Conservation (phyloP, 2,113 vertebrate species). For the Phyllostomus hastatus region DNA sequence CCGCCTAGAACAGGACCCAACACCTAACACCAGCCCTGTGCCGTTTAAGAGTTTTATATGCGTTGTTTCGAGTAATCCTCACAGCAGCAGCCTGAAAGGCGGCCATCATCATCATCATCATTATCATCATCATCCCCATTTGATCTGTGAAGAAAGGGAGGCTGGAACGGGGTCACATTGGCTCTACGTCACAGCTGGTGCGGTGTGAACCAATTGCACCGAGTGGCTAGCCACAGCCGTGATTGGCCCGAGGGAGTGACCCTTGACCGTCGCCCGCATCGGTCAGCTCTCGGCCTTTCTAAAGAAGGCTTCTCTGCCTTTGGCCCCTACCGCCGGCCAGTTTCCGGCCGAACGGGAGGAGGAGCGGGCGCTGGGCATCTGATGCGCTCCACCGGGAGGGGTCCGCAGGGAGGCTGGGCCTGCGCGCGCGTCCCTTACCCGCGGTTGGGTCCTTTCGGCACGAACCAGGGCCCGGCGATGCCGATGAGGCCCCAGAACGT, state of each 20-base stretch:
- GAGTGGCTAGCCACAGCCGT: background rate
- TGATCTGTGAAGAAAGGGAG: background rate
- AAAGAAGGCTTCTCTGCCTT: background rate
- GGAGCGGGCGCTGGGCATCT: background rate
- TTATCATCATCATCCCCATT: background rate
- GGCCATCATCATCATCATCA: background rate
- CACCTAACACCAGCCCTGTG: background rate
- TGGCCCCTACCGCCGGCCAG: background rate
- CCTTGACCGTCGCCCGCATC: background rate
- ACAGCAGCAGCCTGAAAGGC: background rate
- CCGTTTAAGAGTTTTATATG: background rate
- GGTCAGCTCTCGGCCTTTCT: background rate
- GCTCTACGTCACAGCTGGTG: background rate
- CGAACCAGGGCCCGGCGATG: constrained; percentile 94
- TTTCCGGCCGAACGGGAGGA: background rate
- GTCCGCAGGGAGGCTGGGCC: background rate
- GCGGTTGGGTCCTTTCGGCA: constrained; percentile 97
- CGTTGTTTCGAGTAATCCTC: background rate
- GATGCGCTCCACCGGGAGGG: background rate
- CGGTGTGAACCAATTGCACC: background rate
- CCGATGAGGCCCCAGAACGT: constrained; percentile 95
- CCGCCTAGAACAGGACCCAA: background rate
- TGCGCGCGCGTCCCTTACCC: constrained; percentile 83
- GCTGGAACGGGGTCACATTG: background rate
- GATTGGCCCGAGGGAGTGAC: background rate